Evolutionary conservation across 2,113 vertebrate genomes (phyloP).

Genomic region (Sorex fumeus): DNA sequence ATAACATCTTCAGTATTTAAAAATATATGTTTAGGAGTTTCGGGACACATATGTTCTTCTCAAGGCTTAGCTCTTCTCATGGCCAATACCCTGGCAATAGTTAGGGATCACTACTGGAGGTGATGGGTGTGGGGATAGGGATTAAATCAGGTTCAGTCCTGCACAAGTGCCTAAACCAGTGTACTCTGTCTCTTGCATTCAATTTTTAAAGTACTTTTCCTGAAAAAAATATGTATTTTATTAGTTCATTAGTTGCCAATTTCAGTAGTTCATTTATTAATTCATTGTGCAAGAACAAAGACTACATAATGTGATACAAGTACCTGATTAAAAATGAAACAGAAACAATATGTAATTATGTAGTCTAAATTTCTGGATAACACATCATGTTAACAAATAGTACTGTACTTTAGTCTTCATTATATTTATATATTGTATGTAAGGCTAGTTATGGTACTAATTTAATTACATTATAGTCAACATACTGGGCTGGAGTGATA

Average conservation of each 20-base stretch:
- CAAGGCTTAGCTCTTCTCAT: too few species aligned
- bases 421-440: conserved; percentile 16
- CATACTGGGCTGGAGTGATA: too few species aligned
- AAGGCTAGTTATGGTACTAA: not conserved
- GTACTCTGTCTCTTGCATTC: too few species aligned
- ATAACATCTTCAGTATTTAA: conserved; percentile 1
- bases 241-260: too few species aligned
- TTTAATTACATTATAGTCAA: conserved; percentile 21
- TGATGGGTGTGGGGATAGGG: too few species aligned
- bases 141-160: too few species aligned
- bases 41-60: too few species aligned
- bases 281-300: conserved; percentile 26
- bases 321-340: conserved; percentile 52
- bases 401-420: conserved; percentile 18
- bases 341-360: not conserved
- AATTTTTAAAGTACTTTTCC: too few species aligned
- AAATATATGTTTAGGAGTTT: not conserved
- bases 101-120: too few species aligned
- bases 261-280: not conserved
- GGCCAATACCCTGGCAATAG: too few species aligned
- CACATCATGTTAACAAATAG: not conserved
- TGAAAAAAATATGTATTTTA: too few species aligned
- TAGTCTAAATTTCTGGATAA: conserved; percentile 30
- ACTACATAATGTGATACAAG: not conserved
- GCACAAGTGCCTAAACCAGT: too few species aligned